phyloP scores from a whole-genome alignment of 1,140 invertebrate species.

The Battus philenor region DNA sequence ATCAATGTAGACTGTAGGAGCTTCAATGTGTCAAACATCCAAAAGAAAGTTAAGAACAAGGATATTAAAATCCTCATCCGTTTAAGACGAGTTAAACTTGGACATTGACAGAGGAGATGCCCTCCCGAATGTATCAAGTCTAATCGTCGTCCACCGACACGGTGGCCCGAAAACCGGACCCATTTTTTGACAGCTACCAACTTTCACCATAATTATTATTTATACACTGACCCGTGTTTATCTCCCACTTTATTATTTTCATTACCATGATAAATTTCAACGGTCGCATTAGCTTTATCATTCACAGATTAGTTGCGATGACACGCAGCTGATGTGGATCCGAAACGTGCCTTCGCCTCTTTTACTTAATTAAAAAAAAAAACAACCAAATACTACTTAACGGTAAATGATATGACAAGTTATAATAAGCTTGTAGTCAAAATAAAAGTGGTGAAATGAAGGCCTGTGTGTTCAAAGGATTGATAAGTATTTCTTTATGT shows the following conservation, averaged over 20 bases:
- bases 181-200: constrained; percentile 46
- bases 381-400: no score
- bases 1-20: not conserved
- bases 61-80: constrained; percentile 27
- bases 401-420: no score
- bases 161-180: constrained; percentile 38
- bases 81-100: constrained; percentile 16
- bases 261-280: constrained; percentile 32
- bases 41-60: constrained; percentile 13
- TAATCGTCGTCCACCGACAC: constrained; percentile 28
- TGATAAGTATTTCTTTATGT: no score
- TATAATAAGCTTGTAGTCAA: no score
- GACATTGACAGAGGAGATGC: constrained; percentile 35
- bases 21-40: constrained; percentile 1
- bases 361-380: no score
- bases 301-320: constrained; percentile 24
- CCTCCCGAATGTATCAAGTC: constrained; percentile 43
- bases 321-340: constrained; percentile 7
- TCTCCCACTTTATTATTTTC: constrained; percentile 48
- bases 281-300: constrained; percentile 29
- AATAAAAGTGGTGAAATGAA: no score
- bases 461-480: no score
- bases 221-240: constrained; percentile 40
- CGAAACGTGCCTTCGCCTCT: no score
- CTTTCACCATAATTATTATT: constrained; percentile 68